Conservation (phyloP, 2,888 invertebrate species). For the Melipona beecheii region DNA sequence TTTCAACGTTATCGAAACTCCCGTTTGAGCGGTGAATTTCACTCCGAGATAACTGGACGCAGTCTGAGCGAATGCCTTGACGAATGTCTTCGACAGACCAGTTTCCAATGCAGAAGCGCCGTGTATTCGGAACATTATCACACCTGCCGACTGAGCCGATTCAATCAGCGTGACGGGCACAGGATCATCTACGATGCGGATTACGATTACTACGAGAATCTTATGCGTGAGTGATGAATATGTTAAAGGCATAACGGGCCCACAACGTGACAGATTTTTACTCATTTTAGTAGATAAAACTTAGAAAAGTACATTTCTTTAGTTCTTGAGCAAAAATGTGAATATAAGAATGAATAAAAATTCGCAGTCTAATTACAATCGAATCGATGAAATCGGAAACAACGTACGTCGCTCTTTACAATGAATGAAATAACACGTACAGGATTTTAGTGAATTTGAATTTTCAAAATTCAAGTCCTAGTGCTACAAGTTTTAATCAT, state of each 20-base stretch:
- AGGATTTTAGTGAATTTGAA: no score
- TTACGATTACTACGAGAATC: conserved; percentile 96
- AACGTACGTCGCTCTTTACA: neutral
- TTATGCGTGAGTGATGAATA: conserved; percentile 91
- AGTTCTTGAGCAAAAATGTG: no score
- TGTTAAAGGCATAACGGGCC: neutral
- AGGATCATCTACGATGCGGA: conserved; percentile 95
- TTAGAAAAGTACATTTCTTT: no score
- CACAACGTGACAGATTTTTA: no score
- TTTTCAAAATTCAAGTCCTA: no score
- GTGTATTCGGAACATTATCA: conserved; percentile 94
- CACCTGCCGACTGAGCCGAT: conserved; percentile 93
- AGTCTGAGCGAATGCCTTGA: conserved; percentile 95
- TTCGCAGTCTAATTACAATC: neutral
- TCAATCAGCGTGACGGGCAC: conserved; percentile 94
- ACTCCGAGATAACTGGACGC: conserved; percentile 94
- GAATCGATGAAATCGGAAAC: neutral
- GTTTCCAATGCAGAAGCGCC: conserved; percentile 95
- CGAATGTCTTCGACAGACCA: conserved; percentile 94
- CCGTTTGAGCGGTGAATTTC: conserved; percentile 93
- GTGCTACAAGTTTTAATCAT: neutral
- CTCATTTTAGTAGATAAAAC: no score
- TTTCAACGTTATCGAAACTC: conserved; percentile 95
- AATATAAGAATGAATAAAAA: no score
- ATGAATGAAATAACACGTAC: no score